Evolutionary conservation across 2,888 invertebrate species (phyloP).

Genomic region (Incurvaria masculella): DNA sequence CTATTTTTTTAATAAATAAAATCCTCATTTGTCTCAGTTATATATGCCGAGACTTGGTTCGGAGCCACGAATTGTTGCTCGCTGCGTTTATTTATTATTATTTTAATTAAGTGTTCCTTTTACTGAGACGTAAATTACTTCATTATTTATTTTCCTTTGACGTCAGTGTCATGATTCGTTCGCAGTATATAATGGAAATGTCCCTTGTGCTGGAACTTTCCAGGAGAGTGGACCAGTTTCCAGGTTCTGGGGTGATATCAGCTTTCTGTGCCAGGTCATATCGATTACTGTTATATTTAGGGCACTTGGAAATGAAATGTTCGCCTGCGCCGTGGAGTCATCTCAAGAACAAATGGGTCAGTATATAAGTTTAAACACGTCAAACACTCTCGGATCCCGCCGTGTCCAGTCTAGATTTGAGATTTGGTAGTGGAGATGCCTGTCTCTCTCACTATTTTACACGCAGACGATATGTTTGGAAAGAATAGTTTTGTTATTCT

Average conservation of each 20-base stretch:
- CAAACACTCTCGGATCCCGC: constrained; percentile 1
- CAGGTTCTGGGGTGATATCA: neutral
- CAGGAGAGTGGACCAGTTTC: too few relatives aligned
- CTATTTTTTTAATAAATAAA: too few relatives aligned
- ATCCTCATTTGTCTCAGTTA: too few relatives aligned
- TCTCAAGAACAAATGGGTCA: neutral
- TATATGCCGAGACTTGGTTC: too few relatives aligned
- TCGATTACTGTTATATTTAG: neutral
- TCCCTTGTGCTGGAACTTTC: too few relatives aligned
- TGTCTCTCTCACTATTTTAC: neutral
- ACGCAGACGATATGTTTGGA: constrained; percentile 5
- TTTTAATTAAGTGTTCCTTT: too few relatives aligned
- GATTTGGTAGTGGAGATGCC: neutral
- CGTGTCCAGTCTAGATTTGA: constrained; percentile 1
- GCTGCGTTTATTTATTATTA: too few relatives aligned
- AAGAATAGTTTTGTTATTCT: constrained; percentile 8
- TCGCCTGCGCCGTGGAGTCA: neutral
- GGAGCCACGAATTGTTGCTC: too few relatives aligned
- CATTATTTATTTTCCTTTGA: too few relatives aligned
- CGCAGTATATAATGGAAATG: too few relatives aligned
- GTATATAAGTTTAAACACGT: neutral
- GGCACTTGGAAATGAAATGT: neutral
- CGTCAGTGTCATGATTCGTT: too few relatives aligned
- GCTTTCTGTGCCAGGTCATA: neutral
- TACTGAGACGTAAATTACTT: too few relatives aligned